A percentile compares a stretch with the other conserved stretches of the same genome.
These are phyloP conservation scores for Strongylocentrotus purpuratus DNA, from an alignment of 35 echinoderm and acorn worm species.

Conservation along the genomic window DNA sequence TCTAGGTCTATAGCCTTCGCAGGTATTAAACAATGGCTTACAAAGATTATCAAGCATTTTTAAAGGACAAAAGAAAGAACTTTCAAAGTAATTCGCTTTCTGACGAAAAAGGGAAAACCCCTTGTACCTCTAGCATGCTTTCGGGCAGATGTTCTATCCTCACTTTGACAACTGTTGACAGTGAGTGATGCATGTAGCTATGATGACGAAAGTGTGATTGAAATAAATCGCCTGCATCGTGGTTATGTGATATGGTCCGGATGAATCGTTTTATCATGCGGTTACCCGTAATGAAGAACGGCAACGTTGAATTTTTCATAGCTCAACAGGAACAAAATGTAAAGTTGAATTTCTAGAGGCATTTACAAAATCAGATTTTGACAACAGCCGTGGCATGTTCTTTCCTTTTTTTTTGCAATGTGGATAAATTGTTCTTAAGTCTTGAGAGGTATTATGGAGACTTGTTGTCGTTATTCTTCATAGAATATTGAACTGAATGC, in stretches of 20 bases:
- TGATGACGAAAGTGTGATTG: not conserved
- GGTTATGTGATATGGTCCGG: not conserved
- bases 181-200: not conserved
- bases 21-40: too few species aligned
- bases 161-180: not conserved
- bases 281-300: not conserved
- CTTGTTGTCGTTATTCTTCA: not conserved
- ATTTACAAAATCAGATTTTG: not conserved
- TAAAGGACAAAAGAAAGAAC: not conserved
- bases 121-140: not conserved
- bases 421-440: not conserved
- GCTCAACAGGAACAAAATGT: not conserved
- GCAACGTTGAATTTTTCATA: not conserved
- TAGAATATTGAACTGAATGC: too few species aligned
- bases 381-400: not conserved
- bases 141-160: not conserved
- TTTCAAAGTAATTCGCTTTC: too few species aligned
- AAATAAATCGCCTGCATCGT: not conserved
- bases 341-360: not conserved
- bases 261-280: not conserved
- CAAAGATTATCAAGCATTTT: too few species aligned
- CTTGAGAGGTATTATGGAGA: not conserved
- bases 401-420: not conserved
- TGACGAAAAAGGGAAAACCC: too few species aligned
- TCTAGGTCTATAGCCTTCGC: too few species aligned